These are phyloP conservation scores for Rhinolophus ferrumequinum DNA, from an alignment of 2,113 vertebrate genomes.

Conservation along the genomic window DNA sequence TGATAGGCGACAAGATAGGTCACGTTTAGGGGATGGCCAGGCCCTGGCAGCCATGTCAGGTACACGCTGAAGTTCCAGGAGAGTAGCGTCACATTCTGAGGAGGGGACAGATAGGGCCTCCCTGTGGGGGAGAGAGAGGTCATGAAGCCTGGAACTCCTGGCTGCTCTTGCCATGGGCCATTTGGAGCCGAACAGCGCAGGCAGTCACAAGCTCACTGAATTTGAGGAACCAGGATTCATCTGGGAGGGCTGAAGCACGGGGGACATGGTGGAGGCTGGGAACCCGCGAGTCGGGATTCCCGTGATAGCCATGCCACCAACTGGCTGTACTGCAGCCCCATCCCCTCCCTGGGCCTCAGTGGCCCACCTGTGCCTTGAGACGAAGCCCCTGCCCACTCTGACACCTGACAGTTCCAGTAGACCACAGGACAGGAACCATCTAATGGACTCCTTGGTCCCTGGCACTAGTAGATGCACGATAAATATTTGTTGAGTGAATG, in stretches of 20 bases:
- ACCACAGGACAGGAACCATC: not conserved
- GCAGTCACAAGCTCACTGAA: not conserved
- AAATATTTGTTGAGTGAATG: not conserved
- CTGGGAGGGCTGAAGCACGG: not conserved
- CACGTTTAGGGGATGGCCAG: constrained; percentile 63
- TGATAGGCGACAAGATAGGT: constrained; percentile 81
- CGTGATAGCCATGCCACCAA: too few species aligned
- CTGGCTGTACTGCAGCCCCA: not conserved
- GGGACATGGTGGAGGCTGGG: not conserved
- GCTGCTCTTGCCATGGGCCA: not conserved
- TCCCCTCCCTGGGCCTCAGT: not conserved
- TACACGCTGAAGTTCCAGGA: constrained; percentile 83
- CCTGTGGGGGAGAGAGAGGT: constrained; percentile 73
- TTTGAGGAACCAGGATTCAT: not conserved
- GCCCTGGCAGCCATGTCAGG: constrained; percentile 82
- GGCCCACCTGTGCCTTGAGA: not conserved
- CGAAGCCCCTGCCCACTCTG: not conserved
- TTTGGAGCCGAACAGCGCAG: fast-evolving
- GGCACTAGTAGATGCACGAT: not conserved
- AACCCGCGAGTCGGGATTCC: not conserved
- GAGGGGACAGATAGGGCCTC: constrained; percentile 33
- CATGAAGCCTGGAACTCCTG: not conserved
- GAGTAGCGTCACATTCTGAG: constrained; percentile 81
- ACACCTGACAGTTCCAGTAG: not conserved
- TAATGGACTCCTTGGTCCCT: not conserved